Base-by-base conservation (phyloP, 2,888 invertebrate species). In the Villa cingulata region DNA sequence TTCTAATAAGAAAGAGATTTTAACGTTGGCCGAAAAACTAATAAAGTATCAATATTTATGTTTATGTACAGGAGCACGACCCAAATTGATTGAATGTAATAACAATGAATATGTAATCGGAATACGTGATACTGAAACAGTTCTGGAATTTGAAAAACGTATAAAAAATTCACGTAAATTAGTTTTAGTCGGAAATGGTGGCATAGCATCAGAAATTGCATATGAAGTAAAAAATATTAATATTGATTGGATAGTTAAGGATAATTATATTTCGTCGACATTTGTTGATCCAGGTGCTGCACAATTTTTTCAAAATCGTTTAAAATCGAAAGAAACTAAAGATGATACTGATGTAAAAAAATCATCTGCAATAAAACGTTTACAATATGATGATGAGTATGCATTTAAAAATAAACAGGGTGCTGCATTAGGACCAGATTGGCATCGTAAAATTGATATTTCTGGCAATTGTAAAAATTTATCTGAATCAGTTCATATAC, bases 271-370 rank as follows among this genome's bases (percentile, higher is more conserved):
- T 58, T 84, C 90, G 15, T 84, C 92, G 15, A 88, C 92, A 15
- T 98, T 96, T 70, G 80, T 98, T 43, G 97, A 98, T 72, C 83
- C 91, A 10, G 96, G 92, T 16, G 96, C 96, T 15, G 91, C 95
- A 7, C 81, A 90, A 66, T 98, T 97, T 68, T 89, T 96, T 58
- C 80, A 86, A 56, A 63, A 72, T 29, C 66, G 65, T 54, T 54
- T 77, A n/a, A 56, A 56, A 15, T 56, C 57, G 38, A 56, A 54
- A 54, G 55, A 48, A 41, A 57, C 45, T 54, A 63, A 47, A 58
- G 58, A 41, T 12, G 9, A 18, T 18, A 20, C 6, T 37, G 37
- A 37, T 15, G 7, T 12, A 37, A 43, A 2, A 6, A 50, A 51
- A 4, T 40, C 54, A 4, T 64, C 68, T 12, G 59, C 72, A 41